Evolutionary conservation across 2,113 vertebrate species (phyloP).

Genomic region (Rhinogobius similis): DNA sequence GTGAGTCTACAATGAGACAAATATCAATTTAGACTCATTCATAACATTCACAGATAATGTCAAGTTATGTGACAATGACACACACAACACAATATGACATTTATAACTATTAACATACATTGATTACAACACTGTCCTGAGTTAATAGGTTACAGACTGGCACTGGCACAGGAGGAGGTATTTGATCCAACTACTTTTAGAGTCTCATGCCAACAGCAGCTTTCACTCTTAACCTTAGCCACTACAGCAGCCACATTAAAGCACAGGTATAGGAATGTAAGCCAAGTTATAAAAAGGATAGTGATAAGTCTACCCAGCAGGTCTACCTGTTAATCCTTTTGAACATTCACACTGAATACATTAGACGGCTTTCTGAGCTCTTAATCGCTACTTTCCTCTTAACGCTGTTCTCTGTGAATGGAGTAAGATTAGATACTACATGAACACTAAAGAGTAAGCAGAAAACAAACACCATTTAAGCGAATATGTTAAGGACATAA

Average conservation of each 20-base stretch:
- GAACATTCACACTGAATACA: conserved; percentile 5
- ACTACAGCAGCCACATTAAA: neutral
- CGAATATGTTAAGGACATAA: neutral
- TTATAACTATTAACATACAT: neutral
- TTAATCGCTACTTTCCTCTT: neutral
- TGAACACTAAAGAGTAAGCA: neutral
- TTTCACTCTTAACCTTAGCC: conserved; percentile 9
- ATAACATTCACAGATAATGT: no score
- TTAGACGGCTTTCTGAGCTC: neutral
- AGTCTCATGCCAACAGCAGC: neutral
- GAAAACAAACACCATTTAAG: neutral
- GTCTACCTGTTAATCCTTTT: conserved; percentile 18
- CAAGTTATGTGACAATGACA: no score
- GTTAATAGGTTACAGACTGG: neutral
- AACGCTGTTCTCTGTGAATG: neutral
- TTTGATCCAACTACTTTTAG: neutral
- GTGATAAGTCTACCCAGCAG: neutral
- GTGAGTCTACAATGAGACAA: no score
- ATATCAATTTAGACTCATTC: conserved; percentile 7
- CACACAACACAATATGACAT: neutral
- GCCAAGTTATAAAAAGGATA: conserved; percentile 14
- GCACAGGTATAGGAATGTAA: neutral
- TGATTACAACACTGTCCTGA: conserved; percentile 2
- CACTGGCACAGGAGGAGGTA: neutral
- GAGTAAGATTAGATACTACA: neutral